These are phyloP conservation scores for Remorina albescens DNA, from an alignment of 2,797 vertebrate species.

Conservation along the genomic window DNA sequence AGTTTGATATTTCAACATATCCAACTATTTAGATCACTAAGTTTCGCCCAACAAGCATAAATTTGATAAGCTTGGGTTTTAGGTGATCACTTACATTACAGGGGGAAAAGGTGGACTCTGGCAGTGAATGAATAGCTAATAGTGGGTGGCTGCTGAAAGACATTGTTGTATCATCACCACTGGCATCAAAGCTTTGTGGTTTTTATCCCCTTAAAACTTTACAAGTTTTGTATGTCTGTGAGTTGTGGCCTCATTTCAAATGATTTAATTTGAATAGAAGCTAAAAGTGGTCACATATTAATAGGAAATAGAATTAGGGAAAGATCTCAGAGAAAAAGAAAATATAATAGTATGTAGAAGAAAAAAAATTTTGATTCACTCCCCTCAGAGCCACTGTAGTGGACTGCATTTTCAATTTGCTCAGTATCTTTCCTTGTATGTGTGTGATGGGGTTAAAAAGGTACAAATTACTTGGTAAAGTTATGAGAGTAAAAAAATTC, in stretches of 20 bases:
- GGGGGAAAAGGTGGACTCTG: slow-evolving; percentile 3
- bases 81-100: no score
- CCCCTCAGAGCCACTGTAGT: not conserved
- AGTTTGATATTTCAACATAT: slow-evolving; percentile 30
- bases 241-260: not conserved
- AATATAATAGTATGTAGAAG: not conserved
- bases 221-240: not conserved
- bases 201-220: not conserved
- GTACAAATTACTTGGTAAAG: not conserved
- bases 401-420: slow-evolving; percentile 2
- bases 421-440: not conserved
- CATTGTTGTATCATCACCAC: not conserved
- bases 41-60: slow-evolving; percentile 25
- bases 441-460: not conserved
- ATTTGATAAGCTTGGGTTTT: slow-evolving; percentile 30
- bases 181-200: not conserved
- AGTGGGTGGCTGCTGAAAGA: not conserved
- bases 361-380: not conserved
- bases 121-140: slow-evolving; percentile 12
- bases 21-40: slow-evolving; percentile 1
- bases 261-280: not conserved
- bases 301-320: not conserved
- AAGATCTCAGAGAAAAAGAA: not conserved
- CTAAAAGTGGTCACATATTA: not conserved
- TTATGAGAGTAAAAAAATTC: not conserved